These are phyloP conservation scores for Erpetoichthys calabaricus DNA, from an alignment of 2,797 vertebrate genomes.

Conservation along the genomic window DNA sequence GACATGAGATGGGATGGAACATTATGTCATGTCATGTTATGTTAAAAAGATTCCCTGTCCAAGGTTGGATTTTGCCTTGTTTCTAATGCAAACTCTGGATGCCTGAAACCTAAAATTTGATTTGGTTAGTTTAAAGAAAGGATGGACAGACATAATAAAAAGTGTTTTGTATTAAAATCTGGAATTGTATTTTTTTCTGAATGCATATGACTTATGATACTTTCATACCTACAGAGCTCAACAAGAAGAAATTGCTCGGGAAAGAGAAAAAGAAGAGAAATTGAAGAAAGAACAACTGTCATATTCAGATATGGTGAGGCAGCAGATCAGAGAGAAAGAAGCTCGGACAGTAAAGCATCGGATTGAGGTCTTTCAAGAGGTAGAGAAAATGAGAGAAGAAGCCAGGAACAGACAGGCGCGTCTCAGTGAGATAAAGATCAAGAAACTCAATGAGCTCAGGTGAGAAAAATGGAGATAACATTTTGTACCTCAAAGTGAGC, in stretches of 20 bases:
- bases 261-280: constrained; percentile 41
- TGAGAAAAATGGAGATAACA: constrained; percentile 25
- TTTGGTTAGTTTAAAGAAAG: no score
- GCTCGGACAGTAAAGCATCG: constrained; percentile 35
- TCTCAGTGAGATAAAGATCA: constrained; percentile 55
- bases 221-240: constrained; percentile 42
- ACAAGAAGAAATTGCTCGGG: constrained; percentile 42
- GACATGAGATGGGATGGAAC: no score
- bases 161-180: no score
- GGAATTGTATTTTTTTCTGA: no score
- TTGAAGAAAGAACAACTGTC: constrained; percentile 18
- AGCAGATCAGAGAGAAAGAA: constrained; percentile 61
- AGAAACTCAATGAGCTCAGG: constrained; percentile 73
- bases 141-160: no score
- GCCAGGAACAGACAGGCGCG: constrained; percentile 37
- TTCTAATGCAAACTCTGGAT: no score
- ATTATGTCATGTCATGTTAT: no score
- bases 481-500: background rate
- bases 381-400: constrained; percentile 45
- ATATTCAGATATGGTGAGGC: constrained; percentile 43
- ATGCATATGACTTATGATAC: no score
- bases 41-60: no score
- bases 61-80: no score
- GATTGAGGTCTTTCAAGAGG: constrained; percentile 48
- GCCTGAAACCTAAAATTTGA: no score